Conservation (phyloP, 2,113 vertebrate species). For the Uria aalge region DNA sequence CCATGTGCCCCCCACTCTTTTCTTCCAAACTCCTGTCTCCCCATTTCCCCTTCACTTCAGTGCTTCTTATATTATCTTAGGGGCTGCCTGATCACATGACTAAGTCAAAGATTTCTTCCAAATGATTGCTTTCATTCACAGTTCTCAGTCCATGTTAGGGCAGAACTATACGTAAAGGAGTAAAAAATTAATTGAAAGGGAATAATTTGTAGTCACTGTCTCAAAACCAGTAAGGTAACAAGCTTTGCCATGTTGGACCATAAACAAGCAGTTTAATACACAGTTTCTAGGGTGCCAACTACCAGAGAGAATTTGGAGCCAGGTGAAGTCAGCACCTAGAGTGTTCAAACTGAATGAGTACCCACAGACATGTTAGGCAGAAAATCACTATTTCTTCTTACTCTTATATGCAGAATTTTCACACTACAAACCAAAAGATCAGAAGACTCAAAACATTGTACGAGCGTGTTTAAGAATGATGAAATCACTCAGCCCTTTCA, state of each 20-base stretch:
- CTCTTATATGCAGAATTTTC: background rate
- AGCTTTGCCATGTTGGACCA: background rate
- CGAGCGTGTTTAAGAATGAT: background rate
- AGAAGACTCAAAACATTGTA: background rate
- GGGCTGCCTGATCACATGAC: rapidly evolving
- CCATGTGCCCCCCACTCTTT: background rate
- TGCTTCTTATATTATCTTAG: background rate
- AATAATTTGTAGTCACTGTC: background rate
- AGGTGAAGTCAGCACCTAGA: background rate
- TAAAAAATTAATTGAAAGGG: background rate
- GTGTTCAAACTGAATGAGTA: background rate
- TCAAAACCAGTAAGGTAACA: background rate
- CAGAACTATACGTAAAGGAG: background rate
- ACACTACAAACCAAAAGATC: conserved; percentile 12
- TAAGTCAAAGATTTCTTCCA: background rate
- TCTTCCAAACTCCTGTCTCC: background rate
- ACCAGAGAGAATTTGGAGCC: background rate
- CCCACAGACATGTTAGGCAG: background rate
- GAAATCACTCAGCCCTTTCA: background rate
- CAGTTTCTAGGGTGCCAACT: background rate
- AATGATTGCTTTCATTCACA: background rate
- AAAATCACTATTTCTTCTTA: conserved; percentile 6
- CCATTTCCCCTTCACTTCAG: background rate
- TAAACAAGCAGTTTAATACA: background rate
- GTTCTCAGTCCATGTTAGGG: background rate